Evolutionary conservation across 2,113 vertebrate genomes (phyloP).

Genomic region (Pterocles orientalis): DNA sequence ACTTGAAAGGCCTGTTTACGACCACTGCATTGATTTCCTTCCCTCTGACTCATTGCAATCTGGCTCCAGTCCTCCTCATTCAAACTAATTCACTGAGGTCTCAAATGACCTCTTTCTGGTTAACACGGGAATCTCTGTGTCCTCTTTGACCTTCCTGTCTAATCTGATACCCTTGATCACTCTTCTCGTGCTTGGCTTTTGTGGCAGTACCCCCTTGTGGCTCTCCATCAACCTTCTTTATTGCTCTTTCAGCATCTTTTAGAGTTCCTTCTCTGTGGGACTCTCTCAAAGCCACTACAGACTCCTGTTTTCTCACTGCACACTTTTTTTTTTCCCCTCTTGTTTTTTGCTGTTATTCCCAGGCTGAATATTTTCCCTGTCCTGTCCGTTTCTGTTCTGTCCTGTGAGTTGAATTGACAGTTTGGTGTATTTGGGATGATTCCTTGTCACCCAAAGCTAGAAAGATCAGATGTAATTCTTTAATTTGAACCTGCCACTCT

Average conservation of each 20-base stretch:
- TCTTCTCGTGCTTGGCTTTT: conserved; percentile 3
- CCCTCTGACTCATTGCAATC: conserved; percentile 65
- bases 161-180: conserved; percentile 45
- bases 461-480: conserved; percentile 11
- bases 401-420: background rate
- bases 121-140: background rate
- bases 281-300: background rate
- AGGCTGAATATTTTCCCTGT: background rate
- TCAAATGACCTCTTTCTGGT: conserved; percentile 60
- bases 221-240: background rate
- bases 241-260: conserved; percentile 16
- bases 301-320: background rate
- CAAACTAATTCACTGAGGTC: conserved; percentile 51
- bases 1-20: conserved; percentile 65
- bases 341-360: background rate
- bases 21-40: conserved; percentile 65
- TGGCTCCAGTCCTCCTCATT: conserved; percentile 43
- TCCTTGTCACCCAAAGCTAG: background rate
- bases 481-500: conserved; percentile 20
- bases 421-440: background rate
- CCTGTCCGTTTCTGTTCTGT: background rate
- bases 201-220: conserved; percentile 38
- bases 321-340: background rate
- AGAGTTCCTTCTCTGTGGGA: background rate
- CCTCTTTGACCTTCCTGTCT: conserved; percentile 60